phyloP scores from a whole-genome alignment of 1,140 invertebrate genomes.

The Liolophura sinensis region DNA sequence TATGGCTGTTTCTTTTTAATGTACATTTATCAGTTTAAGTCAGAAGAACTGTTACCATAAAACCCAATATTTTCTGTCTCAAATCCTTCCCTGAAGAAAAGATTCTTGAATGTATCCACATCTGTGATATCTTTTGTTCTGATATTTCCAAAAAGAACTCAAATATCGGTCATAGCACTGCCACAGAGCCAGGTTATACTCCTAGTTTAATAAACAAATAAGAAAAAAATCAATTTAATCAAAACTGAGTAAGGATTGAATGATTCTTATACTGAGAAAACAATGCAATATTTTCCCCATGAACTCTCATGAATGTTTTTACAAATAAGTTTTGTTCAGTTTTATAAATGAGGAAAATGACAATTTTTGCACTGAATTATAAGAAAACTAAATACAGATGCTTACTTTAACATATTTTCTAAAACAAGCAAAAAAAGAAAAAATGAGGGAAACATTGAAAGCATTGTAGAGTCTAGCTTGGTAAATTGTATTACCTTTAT shows the following conservation, averaged over 20 bases:
- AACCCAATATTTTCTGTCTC: constrained; percentile 41
- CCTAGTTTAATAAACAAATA: constrained; percentile 27
- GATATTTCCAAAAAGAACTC: constrained; percentile 46
- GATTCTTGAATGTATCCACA: constrained; percentile 41
- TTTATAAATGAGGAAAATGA: too few relatives aligned
- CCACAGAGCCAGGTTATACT: constrained; percentile 54
- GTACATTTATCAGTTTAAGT: neutral
- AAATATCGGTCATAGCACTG: constrained; percentile 57
- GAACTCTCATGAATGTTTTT: too few relatives aligned
- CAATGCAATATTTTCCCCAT: too few relatives aligned
- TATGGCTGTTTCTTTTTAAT: neutral
- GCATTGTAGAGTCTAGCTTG: too few relatives aligned
- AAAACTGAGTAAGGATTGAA: neutral
- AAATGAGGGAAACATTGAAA: neutral
- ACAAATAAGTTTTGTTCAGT: too few relatives aligned
- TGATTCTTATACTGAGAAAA: neutral
- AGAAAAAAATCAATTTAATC: constrained; percentile 2
- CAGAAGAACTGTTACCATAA: constrained; percentile 35
- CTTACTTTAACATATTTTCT: too few relatives aligned
- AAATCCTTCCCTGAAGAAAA: constrained; percentile 52
- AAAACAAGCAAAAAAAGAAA: neutral
- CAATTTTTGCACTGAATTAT: too few relatives aligned
- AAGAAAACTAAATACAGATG: too few relatives aligned
- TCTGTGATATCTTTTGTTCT: constrained; percentile 50
- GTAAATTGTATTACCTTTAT: constrained; percentile 33